These are phyloP conservation scores for Antheraea pernyi DNA, from an alignment of 1,140 invertebrate species.

Conservation along the genomic window DNA sequence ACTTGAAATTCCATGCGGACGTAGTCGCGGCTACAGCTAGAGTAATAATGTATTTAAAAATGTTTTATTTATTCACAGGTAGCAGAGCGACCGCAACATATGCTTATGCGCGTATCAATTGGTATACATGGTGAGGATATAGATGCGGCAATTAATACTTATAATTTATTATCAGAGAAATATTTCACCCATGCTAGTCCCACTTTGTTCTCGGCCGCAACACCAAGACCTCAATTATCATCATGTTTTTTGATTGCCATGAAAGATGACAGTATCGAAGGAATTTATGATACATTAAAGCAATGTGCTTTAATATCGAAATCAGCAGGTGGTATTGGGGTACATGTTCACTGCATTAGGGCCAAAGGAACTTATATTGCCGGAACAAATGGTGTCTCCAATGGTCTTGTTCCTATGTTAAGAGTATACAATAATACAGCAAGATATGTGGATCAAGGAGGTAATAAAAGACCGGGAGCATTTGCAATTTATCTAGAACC, in stretches of 20 bases:
- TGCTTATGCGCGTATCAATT: slow-evolving; percentile 98
- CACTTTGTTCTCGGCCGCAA: slow-evolving; percentile 97
- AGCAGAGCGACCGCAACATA: slow-evolving; percentile 97
- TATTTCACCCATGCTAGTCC: slow-evolving; percentile 99
- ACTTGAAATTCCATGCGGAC: too few relatives aligned
- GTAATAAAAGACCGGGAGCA: slow-evolving; percentile 99
- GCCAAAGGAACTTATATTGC: slow-evolving; percentile 95
- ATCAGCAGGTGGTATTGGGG: slow-evolving; percentile 97
- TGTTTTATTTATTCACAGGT: slow-evolving; percentile 73
- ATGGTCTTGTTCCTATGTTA: slow-evolving; percentile 98
- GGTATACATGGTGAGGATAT: slow-evolving; percentile 98
- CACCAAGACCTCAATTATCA: slow-evolving; percentile 94
- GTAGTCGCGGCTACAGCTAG: too few relatives aligned
- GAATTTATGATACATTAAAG: slow-evolving; percentile 97
- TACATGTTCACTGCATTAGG: slow-evolving; percentile 98
- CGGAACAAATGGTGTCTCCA: slow-evolving; percentile 97
- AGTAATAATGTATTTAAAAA: not conserved
- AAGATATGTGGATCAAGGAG: slow-evolving; percentile 98
- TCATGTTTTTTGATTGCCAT: slow-evolving; percentile 98
- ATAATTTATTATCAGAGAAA: slow-evolving; percentile 96
- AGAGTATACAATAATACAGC: slow-evolving; percentile 98
- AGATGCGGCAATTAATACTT: slow-evolving; percentile 96
- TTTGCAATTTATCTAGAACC: slow-evolving; percentile 99
- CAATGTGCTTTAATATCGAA: slow-evolving; percentile 98
- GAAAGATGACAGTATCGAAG: slow-evolving; percentile 98